Evolutionary conservation across 2,113 vertebrate genomes (phyloP).

Genomic region (Xiphophorus couchianus): DNA sequence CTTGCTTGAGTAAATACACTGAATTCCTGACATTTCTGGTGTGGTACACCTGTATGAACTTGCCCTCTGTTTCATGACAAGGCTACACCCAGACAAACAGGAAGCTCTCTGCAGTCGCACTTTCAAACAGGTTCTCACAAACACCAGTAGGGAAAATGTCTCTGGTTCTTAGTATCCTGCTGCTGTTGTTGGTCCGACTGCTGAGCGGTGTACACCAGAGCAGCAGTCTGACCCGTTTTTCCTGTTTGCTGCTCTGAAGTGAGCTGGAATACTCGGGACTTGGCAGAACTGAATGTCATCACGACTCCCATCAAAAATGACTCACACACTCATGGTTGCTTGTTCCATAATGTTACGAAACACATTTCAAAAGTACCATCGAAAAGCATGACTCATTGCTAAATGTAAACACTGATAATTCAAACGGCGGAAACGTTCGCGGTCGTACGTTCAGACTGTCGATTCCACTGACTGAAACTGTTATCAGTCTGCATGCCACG

Average conservation of each 20-base stretch:
- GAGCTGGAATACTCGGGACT: neutral
- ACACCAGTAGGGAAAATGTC: neutral
- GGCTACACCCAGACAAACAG: slow-evolving; percentile 16
- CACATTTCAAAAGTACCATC: slow-evolving; percentile 16
- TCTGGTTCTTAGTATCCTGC: slow-evolving; percentile 23
- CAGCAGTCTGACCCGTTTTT: slow-evolving; percentile 53
- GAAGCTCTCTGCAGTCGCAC: slow-evolving; percentile 20
- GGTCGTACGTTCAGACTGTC: neutral
- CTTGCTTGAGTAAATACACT: neutral
- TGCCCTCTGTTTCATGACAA: slow-evolving; percentile 3
- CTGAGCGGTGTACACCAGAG: neutral
- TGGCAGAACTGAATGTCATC: neutral
- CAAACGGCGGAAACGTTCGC: neutral
- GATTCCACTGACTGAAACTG: slow-evolving; percentile 37
- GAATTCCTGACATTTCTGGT: neutral
- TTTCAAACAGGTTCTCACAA: slow-evolving; percentile 39
- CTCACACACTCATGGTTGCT: slow-evolving; percentile 15
- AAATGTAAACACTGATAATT: neutral
- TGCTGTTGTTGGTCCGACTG: neutral
- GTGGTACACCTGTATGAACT: slow-evolving; percentile 25
- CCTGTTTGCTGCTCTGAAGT: slow-evolving; percentile 4
- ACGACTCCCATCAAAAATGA: slow-evolving; percentile 11
- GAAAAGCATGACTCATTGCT: neutral
- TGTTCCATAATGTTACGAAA: neutral
- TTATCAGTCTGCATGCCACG: slow-evolving; percentile 45